Conservation (phyloP, 1,140 invertebrate genomes). For the Hirudo medicinalis region DNA sequence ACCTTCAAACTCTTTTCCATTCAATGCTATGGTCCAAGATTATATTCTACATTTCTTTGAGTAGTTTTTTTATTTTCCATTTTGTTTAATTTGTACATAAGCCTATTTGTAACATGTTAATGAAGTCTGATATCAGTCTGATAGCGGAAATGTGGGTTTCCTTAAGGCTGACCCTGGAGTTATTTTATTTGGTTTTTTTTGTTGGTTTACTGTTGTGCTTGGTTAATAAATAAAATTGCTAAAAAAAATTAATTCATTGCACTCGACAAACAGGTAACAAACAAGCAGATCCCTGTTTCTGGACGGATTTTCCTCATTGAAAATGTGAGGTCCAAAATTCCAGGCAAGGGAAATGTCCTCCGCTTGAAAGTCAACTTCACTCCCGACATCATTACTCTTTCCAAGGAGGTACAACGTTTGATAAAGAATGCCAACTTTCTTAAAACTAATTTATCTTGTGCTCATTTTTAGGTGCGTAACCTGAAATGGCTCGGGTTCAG, state of each 20-base stretch:
- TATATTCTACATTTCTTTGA: no score
- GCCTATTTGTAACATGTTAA: no score
- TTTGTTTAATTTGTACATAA: no score
- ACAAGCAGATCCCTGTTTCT: constrained; percentile 79
- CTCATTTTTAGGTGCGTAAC: constrained; percentile 63
- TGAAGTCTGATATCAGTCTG: no score
- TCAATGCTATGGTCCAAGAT: no score
- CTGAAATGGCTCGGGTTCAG: constrained; percentile 89
- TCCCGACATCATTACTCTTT: constrained; percentile 91
- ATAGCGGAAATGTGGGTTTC: no score
- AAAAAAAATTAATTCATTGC: neutral
- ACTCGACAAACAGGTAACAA: constrained; percentile 54
- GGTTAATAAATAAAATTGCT: no score
- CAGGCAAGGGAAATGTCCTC: constrained; percentile 66
- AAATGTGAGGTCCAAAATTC: constrained; percentile 49
- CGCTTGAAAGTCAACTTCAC: constrained; percentile 92
- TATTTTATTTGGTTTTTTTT: no score
- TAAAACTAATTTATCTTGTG: neutral
- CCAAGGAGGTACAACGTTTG: constrained; percentile 63
- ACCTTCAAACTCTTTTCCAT: no score
- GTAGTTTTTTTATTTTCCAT: no score
- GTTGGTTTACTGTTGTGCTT: no score
- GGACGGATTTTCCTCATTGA: constrained; percentile 91
- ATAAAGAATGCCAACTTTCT: neutral
- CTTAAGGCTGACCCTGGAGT: no score